Evolutionary conservation across 1,140 invertebrate species (phyloP), one percentile per base, ranked within the genome.

Genomic region (Cydia amplana): DNA sequence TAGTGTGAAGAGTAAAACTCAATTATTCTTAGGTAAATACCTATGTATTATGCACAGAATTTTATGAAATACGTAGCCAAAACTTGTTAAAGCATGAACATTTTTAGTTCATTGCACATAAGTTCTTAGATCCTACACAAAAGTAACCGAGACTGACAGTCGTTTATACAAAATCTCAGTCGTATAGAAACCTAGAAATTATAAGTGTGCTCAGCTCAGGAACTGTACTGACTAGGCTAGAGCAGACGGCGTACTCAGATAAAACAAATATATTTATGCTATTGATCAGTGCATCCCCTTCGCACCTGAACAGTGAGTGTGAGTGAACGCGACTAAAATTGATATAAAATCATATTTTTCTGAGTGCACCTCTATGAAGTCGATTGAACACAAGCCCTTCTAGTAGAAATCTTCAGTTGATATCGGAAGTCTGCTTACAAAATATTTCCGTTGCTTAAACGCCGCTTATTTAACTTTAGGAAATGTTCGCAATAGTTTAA

Each of bases 141-240:
- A 18, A 40, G 28, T n/a, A 32, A 12, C 16, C 6, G 25, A 32
- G 25, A n/a, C 28, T 32, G 25, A 14, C 20, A 32, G 25, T 28
- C 16, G 25, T 14, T 16, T 10, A 25, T 36, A 25, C 7, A 32
- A 67, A 36, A 67, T 67, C 32, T 64, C 10, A 36, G 25, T 32
- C 23, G 4, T 25, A 7, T 67, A 67, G 64, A 32, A 67, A 67
- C 25, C 64, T 67, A 67, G 64, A 10, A 28, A 25, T 32, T 32
- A 32, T 67, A 67, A 32, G 64, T 32, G 16, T 67, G 64, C n/a
- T 23, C 64, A 65, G 28, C 63, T 25, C 64, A n/a, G 16, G 16
- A 67, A 67, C 64, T 67, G 64, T 67, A 67, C 64, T 67, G 64
- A 67, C 25, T 67, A 67, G 64, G 25, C 25, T 65, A 65, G 64